These are phyloP conservation scores for Rotaria magnacalcarata DNA, from an alignment of 2,888 invertebrate genomes.

Conservation along the genomic window DNA sequence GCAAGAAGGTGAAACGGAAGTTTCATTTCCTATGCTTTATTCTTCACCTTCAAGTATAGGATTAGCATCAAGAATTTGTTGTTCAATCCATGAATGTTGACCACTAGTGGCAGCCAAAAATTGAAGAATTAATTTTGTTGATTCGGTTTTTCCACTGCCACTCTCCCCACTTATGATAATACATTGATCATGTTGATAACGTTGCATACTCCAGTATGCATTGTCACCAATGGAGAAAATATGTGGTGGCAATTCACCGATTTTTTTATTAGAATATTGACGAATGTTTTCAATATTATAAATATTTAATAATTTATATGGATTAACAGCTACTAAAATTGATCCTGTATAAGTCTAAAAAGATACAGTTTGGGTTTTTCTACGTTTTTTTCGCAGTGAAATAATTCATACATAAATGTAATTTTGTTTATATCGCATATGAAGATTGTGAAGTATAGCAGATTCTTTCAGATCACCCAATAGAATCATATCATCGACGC, in stretches of 20 bases:
- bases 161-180: conserved; percentile 98
- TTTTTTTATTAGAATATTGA: conserved; percentile 89
- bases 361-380: too few relatives aligned
- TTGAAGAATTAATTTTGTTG: conserved; percentile 93
- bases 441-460: conserved; percentile 89
- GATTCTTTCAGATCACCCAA: conserved; percentile 98
- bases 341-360: conserved; percentile 96
- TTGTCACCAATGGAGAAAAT: conserved; percentile 99
- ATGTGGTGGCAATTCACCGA: conserved; percentile 94
- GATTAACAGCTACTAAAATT: conserved; percentile 96
- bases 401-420: conserved; percentile 77
- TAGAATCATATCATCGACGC: conserved; percentile 97
- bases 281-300: conserved; percentile 98
- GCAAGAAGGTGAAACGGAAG: not conserved
- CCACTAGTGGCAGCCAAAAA: conserved; percentile 96
- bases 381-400: conserved; percentile 58
- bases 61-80: conserved; percentile 97
- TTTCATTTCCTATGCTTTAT: not conserved
- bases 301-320: conserved; percentile 94
- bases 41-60: conserved; percentile 73
- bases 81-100: conserved; percentile 99
- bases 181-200: conserved; percentile 86
- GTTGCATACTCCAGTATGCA: conserved; percentile 90
- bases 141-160: conserved; percentile 96
- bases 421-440: conserved; percentile 95